Conservation (phyloP, 1,140 invertebrate species). For the Laupala kohalensis region DNA sequence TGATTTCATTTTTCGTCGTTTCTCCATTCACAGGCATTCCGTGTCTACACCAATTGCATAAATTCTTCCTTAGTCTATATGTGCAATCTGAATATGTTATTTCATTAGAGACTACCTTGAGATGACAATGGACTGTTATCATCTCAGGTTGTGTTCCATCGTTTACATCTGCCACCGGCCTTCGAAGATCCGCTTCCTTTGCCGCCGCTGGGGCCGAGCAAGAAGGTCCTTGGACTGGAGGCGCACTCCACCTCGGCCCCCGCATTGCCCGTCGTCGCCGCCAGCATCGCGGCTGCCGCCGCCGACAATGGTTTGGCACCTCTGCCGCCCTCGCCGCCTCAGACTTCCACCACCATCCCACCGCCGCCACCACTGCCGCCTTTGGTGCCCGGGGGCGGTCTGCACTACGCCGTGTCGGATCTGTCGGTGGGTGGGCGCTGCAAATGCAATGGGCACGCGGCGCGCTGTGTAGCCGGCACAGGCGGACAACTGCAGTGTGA, state of each 20-base stretch:
- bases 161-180: constrained; percentile 52
- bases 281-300: constrained; percentile 17
- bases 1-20: too few relatives aligned
- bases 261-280: constrained; percentile 16
- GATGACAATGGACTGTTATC: too few relatives aligned
- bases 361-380: constrained; percentile 21
- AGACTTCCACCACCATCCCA: constrained; percentile 17
- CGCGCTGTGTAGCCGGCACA: constrained; percentile 60
- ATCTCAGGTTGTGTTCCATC: constrained; percentile 69
- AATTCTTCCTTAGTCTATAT: too few relatives aligned
- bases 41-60: too few relatives aligned
- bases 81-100: too few relatives aligned
- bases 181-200: not conserved
- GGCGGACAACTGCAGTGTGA: constrained; percentile 78
- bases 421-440: constrained; percentile 96
- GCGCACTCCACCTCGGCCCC: constrained; percentile 28
- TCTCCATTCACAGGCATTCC: too few relatives aligned
- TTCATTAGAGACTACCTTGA: too few relatives aligned
- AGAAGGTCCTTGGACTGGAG: constrained; percentile 21
- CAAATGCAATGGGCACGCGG: constrained; percentile 98
- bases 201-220: too few relatives aligned
- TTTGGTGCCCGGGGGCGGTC: constrained; percentile 27
- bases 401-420: constrained; percentile 88
- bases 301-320: constrained; percentile 21
- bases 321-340: constrained; percentile 16